Evolutionary conservation across 2,797 vertebrate genomes (phyloP).

Genomic region (Eulemur rubriventer): DNA sequence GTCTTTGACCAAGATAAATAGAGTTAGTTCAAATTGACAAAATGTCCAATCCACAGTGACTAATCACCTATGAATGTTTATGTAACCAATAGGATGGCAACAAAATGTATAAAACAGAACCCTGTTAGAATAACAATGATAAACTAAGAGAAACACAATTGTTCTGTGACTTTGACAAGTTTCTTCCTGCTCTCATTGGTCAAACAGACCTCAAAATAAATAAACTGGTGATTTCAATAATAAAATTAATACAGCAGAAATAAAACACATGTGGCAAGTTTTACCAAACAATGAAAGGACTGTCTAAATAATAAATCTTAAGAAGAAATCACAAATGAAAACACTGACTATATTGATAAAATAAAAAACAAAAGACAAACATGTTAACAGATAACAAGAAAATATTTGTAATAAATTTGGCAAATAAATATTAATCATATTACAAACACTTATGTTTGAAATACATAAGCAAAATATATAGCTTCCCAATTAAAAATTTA

Average conservation of each 20-base stretch:
- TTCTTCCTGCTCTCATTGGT: background rate
- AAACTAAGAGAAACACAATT: background rate
- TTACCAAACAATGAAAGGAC: background rate
- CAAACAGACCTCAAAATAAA: background rate
- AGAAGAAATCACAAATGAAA: background rate
- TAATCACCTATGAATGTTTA: background rate
- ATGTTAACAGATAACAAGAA: background rate
- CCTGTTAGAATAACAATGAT: background rate
- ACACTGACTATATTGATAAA: background rate
- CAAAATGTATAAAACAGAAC: background rate
- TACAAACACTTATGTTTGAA: background rate
- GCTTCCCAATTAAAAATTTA: background rate
- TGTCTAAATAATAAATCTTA: background rate
- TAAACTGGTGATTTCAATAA: background rate
- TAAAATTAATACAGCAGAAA: background rate
- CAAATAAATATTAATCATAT: background rate
- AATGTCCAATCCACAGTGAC: background rate
- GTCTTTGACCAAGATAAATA: slow-evolving; percentile 20
- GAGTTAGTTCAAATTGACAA: background rate
- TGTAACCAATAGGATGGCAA: background rate
- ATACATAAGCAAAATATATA: background rate
- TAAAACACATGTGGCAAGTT: background rate
- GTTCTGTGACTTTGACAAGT: background rate
- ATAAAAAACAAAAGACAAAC: background rate
- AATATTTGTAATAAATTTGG: background rate